Evolutionary conservation across 2,113 vertebrate species (phyloP).

Genomic region (Chionomys nivalis): DNA sequence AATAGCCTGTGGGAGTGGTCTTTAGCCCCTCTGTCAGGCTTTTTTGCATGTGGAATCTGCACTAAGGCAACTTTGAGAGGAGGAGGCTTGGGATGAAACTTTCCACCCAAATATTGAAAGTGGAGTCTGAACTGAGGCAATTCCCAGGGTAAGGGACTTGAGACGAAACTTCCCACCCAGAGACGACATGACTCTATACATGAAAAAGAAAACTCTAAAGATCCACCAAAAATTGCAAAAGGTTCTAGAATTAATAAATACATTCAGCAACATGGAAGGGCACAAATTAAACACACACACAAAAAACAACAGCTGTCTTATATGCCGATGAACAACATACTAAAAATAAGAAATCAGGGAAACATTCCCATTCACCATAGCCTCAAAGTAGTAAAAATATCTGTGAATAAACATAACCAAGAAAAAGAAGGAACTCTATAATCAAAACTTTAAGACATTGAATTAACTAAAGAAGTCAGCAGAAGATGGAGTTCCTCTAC

Average conservation of each 20-base stretch:
- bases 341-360: background rate
- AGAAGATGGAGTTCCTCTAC: background rate
- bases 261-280: background rate
- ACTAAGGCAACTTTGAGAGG: too few relatives aligned
- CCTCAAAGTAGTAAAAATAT: background rate
- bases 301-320: background rate
- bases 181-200: background rate
- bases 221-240: background rate
- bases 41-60: too few relatives aligned
- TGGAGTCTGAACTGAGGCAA: too few relatives aligned
- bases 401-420: background rate
- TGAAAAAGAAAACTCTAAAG: background rate
- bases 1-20: too few relatives aligned
- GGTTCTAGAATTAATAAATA: background rate
- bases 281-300: background rate
- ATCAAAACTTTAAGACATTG: background rate
- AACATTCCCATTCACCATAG: background rate
- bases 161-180: too few relatives aligned
- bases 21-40: too few relatives aligned
- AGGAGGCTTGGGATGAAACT: too few relatives aligned
- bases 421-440: background rate
- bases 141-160: too few relatives aligned
- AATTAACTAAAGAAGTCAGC: background rate
- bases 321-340: background rate
- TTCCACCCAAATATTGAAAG: too few relatives aligned